A percentile compares a stretch with the other conserved stretches of the same genome.
phyloP scores from a whole-genome alignment of 2,888 invertebrate species.

The Priapulus caudatus region DNA sequence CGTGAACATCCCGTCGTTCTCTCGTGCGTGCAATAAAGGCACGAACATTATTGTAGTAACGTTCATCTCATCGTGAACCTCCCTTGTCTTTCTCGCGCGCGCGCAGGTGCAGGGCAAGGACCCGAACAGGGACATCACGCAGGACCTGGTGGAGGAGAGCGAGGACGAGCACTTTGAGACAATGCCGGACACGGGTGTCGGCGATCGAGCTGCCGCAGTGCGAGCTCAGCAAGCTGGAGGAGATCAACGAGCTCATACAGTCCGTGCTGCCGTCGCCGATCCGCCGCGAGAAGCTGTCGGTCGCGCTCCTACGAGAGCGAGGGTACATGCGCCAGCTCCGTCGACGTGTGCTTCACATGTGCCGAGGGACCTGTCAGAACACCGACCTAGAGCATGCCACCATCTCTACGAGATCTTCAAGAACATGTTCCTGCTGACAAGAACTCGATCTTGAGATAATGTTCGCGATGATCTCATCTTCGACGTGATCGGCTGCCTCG shows the following conservation, averaged over 20 bases:
- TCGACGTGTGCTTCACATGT: conserved; percentile 61
- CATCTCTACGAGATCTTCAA: conserved; percentile 93
- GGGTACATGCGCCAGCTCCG: conserved; percentile 40
- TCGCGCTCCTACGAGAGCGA: conserved; percentile 78
- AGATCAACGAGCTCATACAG: conserved; percentile 64
- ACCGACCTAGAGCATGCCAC: conserved; percentile 72
- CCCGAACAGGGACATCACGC: conserved; percentile 74
- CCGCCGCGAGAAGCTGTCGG: conserved; percentile 83
- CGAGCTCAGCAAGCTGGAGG: conserved; percentile 81
- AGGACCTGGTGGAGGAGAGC: conserved; percentile 83
- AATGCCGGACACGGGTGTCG: conserved; percentile 82
- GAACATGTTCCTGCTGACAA: conserved; percentile 90
- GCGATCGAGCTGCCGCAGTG: conserved; percentile 89
- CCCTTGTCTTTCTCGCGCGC: too few relatives aligned
- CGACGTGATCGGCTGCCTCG: conserved; percentile 94
- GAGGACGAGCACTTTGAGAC: conserved; percentile 95
- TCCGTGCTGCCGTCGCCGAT: conserved; percentile 77
- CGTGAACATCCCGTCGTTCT: too few relatives aligned
- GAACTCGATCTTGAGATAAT: conserved; percentile 97
- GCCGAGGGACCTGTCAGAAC: conserved; percentile 93
- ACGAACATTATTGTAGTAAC: too few relatives aligned
- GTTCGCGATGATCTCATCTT: conserved; percentile 93
- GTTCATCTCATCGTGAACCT: too few relatives aligned
- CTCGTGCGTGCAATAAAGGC: too few relatives aligned
- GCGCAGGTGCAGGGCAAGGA: conserved; percentile 96